Evolutionary conservation across 2,797 vertebrate species (phyloP), one percentile per base, ranked within the genome.

Genomic region (Borostomias antarcticus): DNA sequence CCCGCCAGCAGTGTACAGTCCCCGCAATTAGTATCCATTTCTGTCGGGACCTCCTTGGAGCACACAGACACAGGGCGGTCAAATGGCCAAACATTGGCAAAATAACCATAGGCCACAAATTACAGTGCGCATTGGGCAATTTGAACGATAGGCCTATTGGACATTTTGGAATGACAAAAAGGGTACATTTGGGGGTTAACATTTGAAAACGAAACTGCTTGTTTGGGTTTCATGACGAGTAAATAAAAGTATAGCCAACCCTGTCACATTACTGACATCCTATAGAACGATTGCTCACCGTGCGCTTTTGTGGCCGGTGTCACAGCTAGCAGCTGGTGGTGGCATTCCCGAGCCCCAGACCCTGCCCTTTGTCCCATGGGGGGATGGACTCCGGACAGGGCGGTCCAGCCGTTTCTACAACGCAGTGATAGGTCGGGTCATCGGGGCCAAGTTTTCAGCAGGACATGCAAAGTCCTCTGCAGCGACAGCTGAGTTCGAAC

Each of bases 11-110:
- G 92, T 87, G 91, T 92, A 93, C 96, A 95, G 94, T 93, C 95
- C 93, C 93, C 83, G 93, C 97, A 98, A 98, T 98, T 98, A 99
- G 95, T 94, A 94, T 97, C 95, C 90, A 97, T 93, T 92, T 92
- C 94, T 96, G 94, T 92, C 92, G 86, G 88, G 94, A 96, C 95
- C 96, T 96, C 94, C 94, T 86, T 83, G 93, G 93, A 94, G 89
- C 82, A 92, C 92, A 88, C 93, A 93, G 92, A 93, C 94, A 87
- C 92, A 84, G 91, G 83, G 86, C 78, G 89, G 77, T 68, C 86
- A 89, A 88, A 87, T 80, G 88, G 86, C 85, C 83, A 86, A 86
- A 87, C 85, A 80, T 78, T 86, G 84, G 80, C 83, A 79, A 58
- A 82, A 85, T 81, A 78, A 84, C 79, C 19, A 74, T 30, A 61